phyloP scores from a whole-genome alignment of 2,888 invertebrate species.

The Volucella zonaria region DNA sequence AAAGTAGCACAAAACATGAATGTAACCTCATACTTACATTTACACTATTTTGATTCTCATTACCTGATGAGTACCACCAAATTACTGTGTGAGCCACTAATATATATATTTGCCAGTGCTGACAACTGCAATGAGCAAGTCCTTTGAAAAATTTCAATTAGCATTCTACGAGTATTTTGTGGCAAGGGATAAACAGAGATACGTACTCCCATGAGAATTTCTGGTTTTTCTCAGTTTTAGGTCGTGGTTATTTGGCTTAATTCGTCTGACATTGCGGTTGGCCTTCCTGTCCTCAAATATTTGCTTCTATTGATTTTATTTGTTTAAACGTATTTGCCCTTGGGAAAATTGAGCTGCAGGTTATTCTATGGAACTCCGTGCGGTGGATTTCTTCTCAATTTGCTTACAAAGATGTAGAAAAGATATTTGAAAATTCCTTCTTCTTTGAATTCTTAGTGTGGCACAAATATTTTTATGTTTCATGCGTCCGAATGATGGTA shows the following conservation, averaged over 20 bases:
- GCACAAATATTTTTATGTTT: too few species aligned
- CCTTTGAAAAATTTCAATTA: slow-evolving; percentile 54
- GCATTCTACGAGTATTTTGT: slow-evolving; percentile 34
- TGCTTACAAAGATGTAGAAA: background rate
- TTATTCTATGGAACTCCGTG: slow-evolving; percentile 1
- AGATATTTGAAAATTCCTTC: background rate
- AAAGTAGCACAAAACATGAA: slow-evolving; percentile 64
- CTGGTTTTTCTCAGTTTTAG: slow-evolving; percentile 14
- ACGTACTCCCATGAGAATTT: slow-evolving; percentile 26
- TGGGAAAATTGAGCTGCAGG: slow-evolving; percentile 9
- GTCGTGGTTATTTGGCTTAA: slow-evolving; percentile 39
- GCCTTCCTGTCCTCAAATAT: slow-evolving; percentile 39
- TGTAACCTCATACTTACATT: slow-evolving; percentile 62
- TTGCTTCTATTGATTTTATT: slow-evolving; percentile 58
- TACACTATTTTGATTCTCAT: slow-evolving; percentile 56
- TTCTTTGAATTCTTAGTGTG: too few species aligned
- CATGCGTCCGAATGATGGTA: too few species aligned
- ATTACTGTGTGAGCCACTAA: slow-evolving; percentile 20
- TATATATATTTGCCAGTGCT: slow-evolving; percentile 12
- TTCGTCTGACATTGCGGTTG: slow-evolving; percentile 53
- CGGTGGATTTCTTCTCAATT: slow-evolving; percentile 17
- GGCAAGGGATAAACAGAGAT: slow-evolving; percentile 36
- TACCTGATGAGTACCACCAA: background rate
- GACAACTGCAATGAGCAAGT: slow-evolving; percentile 23
- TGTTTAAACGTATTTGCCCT: slow-evolving; percentile 23